Base-by-base conservation (phyloP, 1,140 invertebrate genomes). In the Polypedilum pembai region DNA sequence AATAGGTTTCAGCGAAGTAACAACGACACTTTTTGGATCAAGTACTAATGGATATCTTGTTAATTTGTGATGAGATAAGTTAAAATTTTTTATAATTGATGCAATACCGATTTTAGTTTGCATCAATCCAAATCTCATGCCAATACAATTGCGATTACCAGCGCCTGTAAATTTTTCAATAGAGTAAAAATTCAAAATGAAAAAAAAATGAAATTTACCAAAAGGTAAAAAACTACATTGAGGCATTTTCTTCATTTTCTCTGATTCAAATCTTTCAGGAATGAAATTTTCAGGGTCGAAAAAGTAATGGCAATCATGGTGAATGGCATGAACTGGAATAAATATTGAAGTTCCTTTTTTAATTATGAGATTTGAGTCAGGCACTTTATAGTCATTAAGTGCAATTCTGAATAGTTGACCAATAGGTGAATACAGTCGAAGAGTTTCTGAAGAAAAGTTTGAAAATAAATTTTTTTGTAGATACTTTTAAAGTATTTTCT, bases 101-200 rank as follows among this genome's bases (percentile, higher is more conserved):
- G 80, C 79, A 3, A 86, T 74, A 3, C 84, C 85, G 15, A 83
- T 78, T 80, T 85, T 86, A 0, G 82, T 80, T 79, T 86, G 85
- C 8, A 82, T 81, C 8, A 81, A 63, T 0, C 81, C 85, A 76
- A 86, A 85, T 7, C 83, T 76, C 78, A 80, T 83, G 87, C 90
- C 91, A 76, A 91, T 90, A 79, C 90, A 92, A 81, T 89, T 90
- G 63, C 90, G 85, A 0, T 87, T 86, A 3, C 91, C 90, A 56
- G 87, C 87, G 0, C 24, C 24, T 33, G 24, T 33, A 33, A 33
- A 33, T 33, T 33, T 3, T 33, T 33, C 24, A 33, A 33, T 33
- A 3, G 5, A 33, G 24, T 5, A 33, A 33, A 33, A 3, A 33
- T 33, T 33, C 5, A 33, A 33, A 33, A 1, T 5, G 2, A 33